Evolutionary conservation across 2,797 vertebrate genomes (phyloP).

Genomic region (Pteropus rufus): DNA sequence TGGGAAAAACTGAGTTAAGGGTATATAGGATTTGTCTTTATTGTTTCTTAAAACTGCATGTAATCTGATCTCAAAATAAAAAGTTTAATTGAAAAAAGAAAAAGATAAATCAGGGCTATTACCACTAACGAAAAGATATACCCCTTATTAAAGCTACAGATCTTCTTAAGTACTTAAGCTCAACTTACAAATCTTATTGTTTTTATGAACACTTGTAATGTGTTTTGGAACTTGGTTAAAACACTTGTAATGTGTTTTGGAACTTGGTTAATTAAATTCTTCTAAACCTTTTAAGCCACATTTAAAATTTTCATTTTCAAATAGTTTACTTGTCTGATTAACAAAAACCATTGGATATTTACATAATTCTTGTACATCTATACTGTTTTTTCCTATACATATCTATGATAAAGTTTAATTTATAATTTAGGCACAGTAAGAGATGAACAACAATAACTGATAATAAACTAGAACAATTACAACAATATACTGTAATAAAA

Average conservation of each 20-base stretch:
- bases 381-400: background rate
- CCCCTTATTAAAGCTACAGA: background rate
- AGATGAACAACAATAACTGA: background rate
- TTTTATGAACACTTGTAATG: background rate
- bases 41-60: slow-evolving; percentile 15
- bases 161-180: slow-evolving; percentile 36
- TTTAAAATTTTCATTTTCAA: slow-evolving; percentile 36
- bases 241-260: background rate
- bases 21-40: background rate
- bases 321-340: slow-evolving; percentile 24
- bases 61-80: background rate
- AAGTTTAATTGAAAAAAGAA: background rate
- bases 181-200: background rate
- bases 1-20: background rate
- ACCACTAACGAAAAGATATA: slow-evolving; percentile 21
- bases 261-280: slow-evolving; percentile 54
- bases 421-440: background rate
- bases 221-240: slow-evolving; percentile 42
- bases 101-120: background rate
- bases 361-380: background rate
- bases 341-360: background rate
- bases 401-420: background rate
- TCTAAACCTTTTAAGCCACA: background rate
- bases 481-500: background rate
- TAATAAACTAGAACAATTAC: background rate